Evolutionary conservation across 2,113 vertebrate genomes (phyloP), one percentile per base, ranked within the genome.

Genomic region (Siniperca chuatsi): DNA sequence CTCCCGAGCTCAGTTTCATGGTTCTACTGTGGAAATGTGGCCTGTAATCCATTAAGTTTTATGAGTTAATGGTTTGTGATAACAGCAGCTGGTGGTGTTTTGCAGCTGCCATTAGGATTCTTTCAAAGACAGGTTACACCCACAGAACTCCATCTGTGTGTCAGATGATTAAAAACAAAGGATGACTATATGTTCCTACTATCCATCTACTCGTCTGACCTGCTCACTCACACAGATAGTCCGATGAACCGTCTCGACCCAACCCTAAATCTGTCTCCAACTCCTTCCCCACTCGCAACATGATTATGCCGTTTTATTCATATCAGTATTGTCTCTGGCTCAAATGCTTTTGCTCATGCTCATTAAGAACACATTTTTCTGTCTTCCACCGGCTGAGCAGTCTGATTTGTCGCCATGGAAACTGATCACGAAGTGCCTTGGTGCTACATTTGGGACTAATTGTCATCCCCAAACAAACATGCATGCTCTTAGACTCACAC

Each of bases 361-460:
- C 87, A 87, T 86, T 79, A 78, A 50, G 21, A 71, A 57, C 64
- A 75, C 44, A 71, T 84, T 82, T 82, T 69, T 70, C 65, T 57
- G 60, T 71, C 81, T 67, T 77, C 70, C 83, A 15, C 54, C 15
- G 73, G 70, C 77, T 88, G 87, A 90, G 88, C 90, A 74, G 79
- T 85, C 87, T 90, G 90, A 92, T 88, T 81, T 79, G 92, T 93
- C 73, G 78, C 84, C 93, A 92, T 93, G 92, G 93, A 93, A 92
- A 94, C 94, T 64, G 90, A 76, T 83, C 73, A 25, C 71, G 82
- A 81, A 91, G 87, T 75, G 78, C 79, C 76, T 83, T 52, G 40
- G 70, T 29, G 85, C 78, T 84, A 85, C 87, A 77, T 89, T 82
- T 83, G 77, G 78, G 89, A 89, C 73, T 90, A 87, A 92, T 89